Evolutionary conservation across 2,797 vertebrate species (phyloP).

Genomic region (Pyrocephalus nanus): DNA sequence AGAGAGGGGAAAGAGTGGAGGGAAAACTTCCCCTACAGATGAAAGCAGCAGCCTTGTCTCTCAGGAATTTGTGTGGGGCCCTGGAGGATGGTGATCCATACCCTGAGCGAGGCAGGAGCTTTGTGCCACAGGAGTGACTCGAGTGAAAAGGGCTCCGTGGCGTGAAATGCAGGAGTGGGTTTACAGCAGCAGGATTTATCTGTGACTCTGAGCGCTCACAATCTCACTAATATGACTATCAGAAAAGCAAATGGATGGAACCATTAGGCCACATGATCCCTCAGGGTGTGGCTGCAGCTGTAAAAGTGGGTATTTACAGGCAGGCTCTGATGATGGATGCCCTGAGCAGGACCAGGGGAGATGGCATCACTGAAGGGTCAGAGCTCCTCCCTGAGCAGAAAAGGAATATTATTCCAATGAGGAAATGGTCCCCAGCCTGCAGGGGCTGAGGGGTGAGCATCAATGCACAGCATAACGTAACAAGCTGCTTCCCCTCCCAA

Average conservation of each 20-base stretch:
- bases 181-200: neutral
- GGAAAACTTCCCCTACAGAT: neutral
- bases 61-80: neutral
- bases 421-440: neutral
- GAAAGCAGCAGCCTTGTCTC: neutral
- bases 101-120: neutral
- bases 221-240: neutral
- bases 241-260: neutral
- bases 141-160: neutral
- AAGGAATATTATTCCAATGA: fast-evolving
- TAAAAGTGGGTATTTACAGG: neutral
- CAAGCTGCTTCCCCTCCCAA: neutral
- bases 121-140: neutral
- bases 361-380: neutral
- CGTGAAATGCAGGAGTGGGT: neutral
- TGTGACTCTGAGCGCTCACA: neutral
- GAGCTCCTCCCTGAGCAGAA: neutral
- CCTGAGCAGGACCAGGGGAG: neutral
- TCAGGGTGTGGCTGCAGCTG: neutral
- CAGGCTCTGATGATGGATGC: neutral
- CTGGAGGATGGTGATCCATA: neutral
- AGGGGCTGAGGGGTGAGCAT: neutral
- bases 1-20: neutral
- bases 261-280: neutral
- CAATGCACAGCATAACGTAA: neutral